Evolutionary conservation across 2,888 invertebrate genomes (phyloP).

Genomic region (Brassicogethes aeneus): DNA sequence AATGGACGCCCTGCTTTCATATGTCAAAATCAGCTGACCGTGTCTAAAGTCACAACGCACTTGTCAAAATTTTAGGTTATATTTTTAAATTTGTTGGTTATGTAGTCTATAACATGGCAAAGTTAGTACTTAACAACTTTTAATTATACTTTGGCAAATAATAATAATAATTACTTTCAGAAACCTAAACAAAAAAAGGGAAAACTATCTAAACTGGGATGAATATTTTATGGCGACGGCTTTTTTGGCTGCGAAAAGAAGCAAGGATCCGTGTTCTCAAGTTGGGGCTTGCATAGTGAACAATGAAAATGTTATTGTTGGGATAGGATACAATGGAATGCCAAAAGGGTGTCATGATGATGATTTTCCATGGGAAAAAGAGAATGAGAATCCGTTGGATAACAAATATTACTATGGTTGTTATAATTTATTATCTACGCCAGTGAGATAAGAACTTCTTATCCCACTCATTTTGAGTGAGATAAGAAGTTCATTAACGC

Average conservation of each 20-base stretch:
- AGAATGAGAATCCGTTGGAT: conserved; percentile 49
- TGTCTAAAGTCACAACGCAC: too few species aligned
- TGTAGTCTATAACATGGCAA: too few species aligned
- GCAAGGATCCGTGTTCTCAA: conserved; percentile 90
- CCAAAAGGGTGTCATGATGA: conserved; percentile 85
- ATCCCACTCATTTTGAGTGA: too few species aligned
- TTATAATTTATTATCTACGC: too few species aligned
- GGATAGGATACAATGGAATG: conserved; percentile 96
- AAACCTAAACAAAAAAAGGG: conserved; percentile 43
- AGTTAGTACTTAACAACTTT: too few species aligned
- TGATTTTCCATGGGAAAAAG: conserved; percentile 81
- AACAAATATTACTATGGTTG: conserved; percentile 86
- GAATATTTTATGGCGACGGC: conserved; percentile 97
- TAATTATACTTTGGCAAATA: too few species aligned
- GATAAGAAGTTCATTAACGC: too few species aligned
- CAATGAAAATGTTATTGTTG: conserved; percentile 76
- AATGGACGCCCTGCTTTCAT: conserved; percentile 1
- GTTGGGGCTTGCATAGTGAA: conserved; percentile 95
- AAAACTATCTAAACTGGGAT: conserved; percentile 71
- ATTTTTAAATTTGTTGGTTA: too few species aligned
- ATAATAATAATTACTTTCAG: conserved; percentile 51
- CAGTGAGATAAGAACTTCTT: too few species aligned
- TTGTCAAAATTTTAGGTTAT: too few species aligned
- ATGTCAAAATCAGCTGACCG: conserved; percentile 3
- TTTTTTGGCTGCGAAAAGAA: conserved; percentile 81